These are phyloP conservation scores for Amblyraja radiata DNA, from an alignment of 2,797 vertebrate genomes.

Conservation along the genomic window DNA sequence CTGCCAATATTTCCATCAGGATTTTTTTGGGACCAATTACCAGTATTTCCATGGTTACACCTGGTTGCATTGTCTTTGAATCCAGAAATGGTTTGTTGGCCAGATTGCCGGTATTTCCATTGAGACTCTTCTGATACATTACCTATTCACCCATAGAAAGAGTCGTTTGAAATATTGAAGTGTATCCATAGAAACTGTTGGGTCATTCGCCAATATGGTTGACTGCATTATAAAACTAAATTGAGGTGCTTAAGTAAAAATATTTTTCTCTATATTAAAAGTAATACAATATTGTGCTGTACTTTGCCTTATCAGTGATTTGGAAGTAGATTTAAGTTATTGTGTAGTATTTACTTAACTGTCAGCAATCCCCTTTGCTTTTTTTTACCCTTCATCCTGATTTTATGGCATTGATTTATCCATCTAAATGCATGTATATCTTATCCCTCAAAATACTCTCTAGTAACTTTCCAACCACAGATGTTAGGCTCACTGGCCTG, in stretches of 20 bases:
- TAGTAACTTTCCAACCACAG: too few species aligned
- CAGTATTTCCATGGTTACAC: slow-evolving; percentile 36
- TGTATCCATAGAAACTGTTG: slow-evolving; percentile 26
- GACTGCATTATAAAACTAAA: not conserved
- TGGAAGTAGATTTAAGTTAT: not conserved
- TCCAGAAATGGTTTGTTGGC: slow-evolving; percentile 17
- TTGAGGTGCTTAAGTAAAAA: not conserved
- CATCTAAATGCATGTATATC: too few species aligned
- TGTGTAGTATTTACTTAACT: not conserved
- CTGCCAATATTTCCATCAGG: slow-evolving; percentile 31
- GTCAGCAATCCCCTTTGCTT: not conserved
- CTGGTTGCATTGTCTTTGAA: slow-evolving; percentile 6
- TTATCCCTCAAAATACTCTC: too few species aligned
- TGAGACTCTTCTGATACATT: slow-evolving; percentile 11
- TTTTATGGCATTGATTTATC: not conserved
- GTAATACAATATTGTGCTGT: too few species aligned
- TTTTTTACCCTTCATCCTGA: not conserved
- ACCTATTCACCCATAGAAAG: not conserved
- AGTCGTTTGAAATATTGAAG: slow-evolving; percentile 19
- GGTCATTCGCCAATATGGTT: not conserved
- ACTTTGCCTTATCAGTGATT: not conserved
- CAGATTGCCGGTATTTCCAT: slow-evolving; percentile 27
- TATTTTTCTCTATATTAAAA: not conserved
- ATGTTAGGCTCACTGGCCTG: too few species aligned
- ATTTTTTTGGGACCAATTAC: not conserved